Base-by-base conservation (phyloP, 35 echinoderm and acorn worm genomes). In the Amphiura filiformis region DNA sequence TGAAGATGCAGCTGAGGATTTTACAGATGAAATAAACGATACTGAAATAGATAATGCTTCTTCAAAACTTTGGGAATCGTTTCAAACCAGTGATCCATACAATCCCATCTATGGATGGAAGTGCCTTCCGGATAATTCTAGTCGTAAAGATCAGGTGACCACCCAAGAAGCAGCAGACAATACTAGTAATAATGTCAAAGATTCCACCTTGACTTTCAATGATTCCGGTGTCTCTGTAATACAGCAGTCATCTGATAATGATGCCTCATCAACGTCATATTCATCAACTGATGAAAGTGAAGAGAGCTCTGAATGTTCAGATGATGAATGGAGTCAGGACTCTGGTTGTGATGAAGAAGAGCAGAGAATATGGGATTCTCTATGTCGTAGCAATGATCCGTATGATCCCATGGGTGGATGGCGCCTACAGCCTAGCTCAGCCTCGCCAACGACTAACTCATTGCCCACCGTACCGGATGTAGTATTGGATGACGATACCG, bases 311-410 rank as follows among this genome's bases (percentile, higher is more conserved):
- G n/a, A n/a, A n/a, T n/a, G n/a, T n/a, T n/a, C n/a, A n/a, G n/a
- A n/a, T n/a, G 86, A 88, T 26, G 86, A 83, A 26, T 64, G 82
- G 31, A 76, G 78, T 77, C n/a, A n/a, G n/a, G 84, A 86, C 56
- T 80, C 75, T 35, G 76, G 52, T 0, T 80, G 39, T 17, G 90
- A 86, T 42, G 22, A 12, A 20, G 44, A 90, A 12, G 56, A 31
- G 35, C 82, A 86, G 18, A 44, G 20, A 23, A 35, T 36, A 28
- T 34, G 34, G 65, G 56, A 86, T 42, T 64, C 78, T 36, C 38
- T 56, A 0, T 13, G 44, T 35, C 34, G 22, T 4, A 20, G n/a
- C 34, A 14, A 23, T 22, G 56, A 85, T 26, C 83, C 56, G 0
- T 85, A 64, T 61, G 64, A 61, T 56, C 83, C 83, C 1, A 56